phyloP scores from a whole-genome alignment of 1,140 invertebrate genomes.

The Pseudomyrmex sp. region DNA sequence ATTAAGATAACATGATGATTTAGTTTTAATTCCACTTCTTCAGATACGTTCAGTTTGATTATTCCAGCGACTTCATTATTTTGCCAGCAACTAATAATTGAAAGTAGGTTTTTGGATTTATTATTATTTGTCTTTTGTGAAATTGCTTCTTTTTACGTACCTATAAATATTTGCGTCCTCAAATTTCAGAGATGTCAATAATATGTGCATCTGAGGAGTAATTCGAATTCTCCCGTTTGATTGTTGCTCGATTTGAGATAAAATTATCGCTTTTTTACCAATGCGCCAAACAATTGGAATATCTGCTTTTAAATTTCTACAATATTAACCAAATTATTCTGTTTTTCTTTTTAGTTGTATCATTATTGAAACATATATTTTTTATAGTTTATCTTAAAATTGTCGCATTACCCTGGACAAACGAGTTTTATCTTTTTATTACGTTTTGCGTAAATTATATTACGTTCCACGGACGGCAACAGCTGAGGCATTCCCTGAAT shows the following conservation, averaged over 20 bases:
- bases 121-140: background rate
- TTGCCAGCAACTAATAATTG: conserved; percentile 89
- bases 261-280: conserved; percentile 80
- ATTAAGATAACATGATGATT: conserved; percentile 85
- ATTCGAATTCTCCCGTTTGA: conserved; percentile 84
- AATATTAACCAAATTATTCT: conserved; percentile 50
- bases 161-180: conserved; percentile 86
- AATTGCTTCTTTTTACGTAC: conserved; percentile 72
- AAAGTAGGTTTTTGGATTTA: background rate
- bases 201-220: conserved; percentile 82
- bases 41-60: conserved; percentile 86
- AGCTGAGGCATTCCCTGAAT: conserved; percentile 85
- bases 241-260: conserved; percentile 78
- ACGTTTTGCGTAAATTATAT: conserved; percentile 82
- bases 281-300: conserved; percentile 85
- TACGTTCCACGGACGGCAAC: conserved; percentile 79
- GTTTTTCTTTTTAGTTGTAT: conserved; percentile 44
- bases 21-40: conserved; percentile 83
- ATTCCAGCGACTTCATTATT: conserved; percentile 86
- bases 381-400: conserved; percentile 26
- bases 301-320: conserved; percentile 84
- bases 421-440: conserved; percentile 81
- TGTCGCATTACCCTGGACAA: conserved; percentile 85
- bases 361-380: conserved; percentile 21
- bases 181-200: conserved; percentile 83